Base-by-base conservation (phyloP, 92 coral and sea anemone species). In the Parazoanthus atlanticus region DNA sequence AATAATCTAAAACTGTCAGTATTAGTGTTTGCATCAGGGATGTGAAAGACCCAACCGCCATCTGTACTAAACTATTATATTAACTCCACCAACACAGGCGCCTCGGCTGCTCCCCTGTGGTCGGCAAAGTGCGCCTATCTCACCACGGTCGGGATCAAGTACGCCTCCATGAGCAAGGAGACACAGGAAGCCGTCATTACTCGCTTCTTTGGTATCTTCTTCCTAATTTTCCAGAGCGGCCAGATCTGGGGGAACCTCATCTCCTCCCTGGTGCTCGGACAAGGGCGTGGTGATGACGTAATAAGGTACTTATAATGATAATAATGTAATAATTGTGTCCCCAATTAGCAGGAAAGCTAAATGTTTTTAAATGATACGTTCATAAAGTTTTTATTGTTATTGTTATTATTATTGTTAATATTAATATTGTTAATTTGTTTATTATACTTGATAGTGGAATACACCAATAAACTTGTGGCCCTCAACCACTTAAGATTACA, bases 41-140 rank as follows among this genome's bases (percentile, higher is more conserved):
- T 28, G 31, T 2, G 19, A 70, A 30, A 4, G 26, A 21, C 5
- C n/a, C n/a, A n/a, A n/a, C 25, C 23, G n/a, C 21, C 26, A 21
- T 79, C 10, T 21, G 40, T 30, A 21, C 15, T 17, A 25, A 12
- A 38, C 74, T 25, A 33, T 10, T 33, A 23, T 11, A 32, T 15
- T 38, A 21, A 32, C 77, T 32, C 41, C 77, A 73, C 32, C 0
- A 17, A 41, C 56, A 7, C 71, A 97, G 99, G 99, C 64, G 64
- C 91, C 79, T 94, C 97, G 66, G 99, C 99, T 9, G 99, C 99
- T 46, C 99, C 99, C 5, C 91, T 97, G 29, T 97, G 99, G 99
- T 95, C 99, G 19, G 93, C 99, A 5, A 97, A 97, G 84, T 97
- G 99, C 69, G 97, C 99, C 19, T 97, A 97, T 61, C 93, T 97